Evolutionary conservation across 2,888 invertebrate genomes (phyloP), one percentile per base, ranked within the genome.

Genomic region (Trachelus tabidus): DNA sequence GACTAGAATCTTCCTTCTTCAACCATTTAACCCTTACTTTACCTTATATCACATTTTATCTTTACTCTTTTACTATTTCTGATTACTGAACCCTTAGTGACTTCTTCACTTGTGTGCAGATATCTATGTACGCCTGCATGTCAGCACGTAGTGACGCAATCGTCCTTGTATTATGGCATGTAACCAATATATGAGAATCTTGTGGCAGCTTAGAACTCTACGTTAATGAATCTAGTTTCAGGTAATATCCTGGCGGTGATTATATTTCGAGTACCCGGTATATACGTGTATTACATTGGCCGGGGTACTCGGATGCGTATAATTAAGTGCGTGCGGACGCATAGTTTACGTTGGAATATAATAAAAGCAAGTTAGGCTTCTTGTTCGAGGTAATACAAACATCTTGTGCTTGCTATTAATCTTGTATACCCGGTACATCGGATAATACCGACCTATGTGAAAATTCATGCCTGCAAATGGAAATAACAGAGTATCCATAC

Each of bases 341-440:
- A 37, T 75, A 79, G 37, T 75, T 77, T 77, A 79, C 77, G 69
- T 34, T 35, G 40, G 68, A 75, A 77, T 75, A 79, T 23, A 56
- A 56, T 23, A 23, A 56, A 56, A 23, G 23, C 23, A 1, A 56
- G 23, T 56, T 56, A 9, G 9, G 9, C 9, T 56, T 23, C 56
- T 15, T 56, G 6, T 23, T 9, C 15, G 23, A 56, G 23, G 2
- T 56, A 56, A 56, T 56, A 9, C 56, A 23, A 56, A 23, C 56
- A 56, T 56, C 23, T 56, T 56, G 23, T 23, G 23, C 56, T 56
- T 23, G 15, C 1, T 23, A 56, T 23, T 56, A 56, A 56, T 23
- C 56, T 56, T 56, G 9, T 23, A 56, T 2, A 23, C 56, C 56
- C 23, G 2, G 6, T 56, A 56, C 23, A 9, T 23, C 56, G 23